Percentiles rank a stretch among this genome's conserved stretches.
Evolutionary conservation across 1,140 invertebrate species (phyloP).

Genomic region (Lordiphosa stackelbergi): DNA sequence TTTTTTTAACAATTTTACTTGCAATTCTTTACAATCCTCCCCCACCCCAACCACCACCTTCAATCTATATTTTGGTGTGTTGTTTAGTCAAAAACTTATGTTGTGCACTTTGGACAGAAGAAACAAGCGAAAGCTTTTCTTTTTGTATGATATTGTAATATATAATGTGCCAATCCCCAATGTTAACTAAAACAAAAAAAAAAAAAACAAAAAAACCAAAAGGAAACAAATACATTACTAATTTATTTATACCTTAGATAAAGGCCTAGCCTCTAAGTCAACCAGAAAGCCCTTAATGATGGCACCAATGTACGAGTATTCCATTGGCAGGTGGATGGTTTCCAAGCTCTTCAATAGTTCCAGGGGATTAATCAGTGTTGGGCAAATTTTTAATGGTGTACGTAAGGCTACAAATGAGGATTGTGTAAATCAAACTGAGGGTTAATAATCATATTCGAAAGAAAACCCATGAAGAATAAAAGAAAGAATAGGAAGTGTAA

Average conservation of each 20-base stretch:
- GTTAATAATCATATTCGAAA: no score
- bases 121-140: slow-evolving; percentile 18
- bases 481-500: no score
- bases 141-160: slow-evolving; percentile 71
- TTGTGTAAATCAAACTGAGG: no score
- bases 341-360: no score
- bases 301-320: slow-evolving; percentile 12
- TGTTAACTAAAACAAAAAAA: slow-evolving; percentile 44
- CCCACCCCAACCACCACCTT: neutral
- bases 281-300: slow-evolving; percentile 27
- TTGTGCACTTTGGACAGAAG: slow-evolving; percentile 13
- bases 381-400: no score
- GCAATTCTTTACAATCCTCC: neutral
- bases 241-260: slow-evolving; percentile 60
- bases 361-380: no score
- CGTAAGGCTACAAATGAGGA: no score
- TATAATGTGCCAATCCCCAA: slow-evolving; percentile 69
- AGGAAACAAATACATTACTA: slow-evolving; percentile 43
- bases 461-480: no score
- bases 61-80: slow-evolving; percentile 2
- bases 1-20: slow-evolving; percentile 37
- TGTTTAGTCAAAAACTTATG: neutral
- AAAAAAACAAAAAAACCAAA: slow-evolving; percentile 1
- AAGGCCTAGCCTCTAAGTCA: slow-evolving; percentile 65
- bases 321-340: neutral